Evolutionary conservation across 1,140 invertebrate genomes (phyloP).

Genomic region (Papilio polyxenes): DNA sequence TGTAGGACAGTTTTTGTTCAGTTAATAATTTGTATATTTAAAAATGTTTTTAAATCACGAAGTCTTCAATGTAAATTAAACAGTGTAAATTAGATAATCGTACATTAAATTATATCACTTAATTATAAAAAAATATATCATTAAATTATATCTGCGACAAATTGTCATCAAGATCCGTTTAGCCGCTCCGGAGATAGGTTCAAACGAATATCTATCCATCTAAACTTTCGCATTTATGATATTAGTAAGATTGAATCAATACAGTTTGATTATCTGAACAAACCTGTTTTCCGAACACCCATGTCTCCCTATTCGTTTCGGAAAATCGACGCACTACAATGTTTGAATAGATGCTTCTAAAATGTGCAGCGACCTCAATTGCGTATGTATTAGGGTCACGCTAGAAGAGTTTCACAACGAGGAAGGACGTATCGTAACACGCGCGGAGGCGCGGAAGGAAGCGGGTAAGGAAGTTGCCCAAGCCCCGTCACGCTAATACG

Average conservation of each 20-base stretch:
- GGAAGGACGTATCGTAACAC: constrained; percentile 33
- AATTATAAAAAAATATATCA: too few relatives aligned
- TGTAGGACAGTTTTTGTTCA: not conserved
- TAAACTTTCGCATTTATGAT: too few relatives aligned
- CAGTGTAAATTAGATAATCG: constrained; percentile 1
- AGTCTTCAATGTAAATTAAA: not conserved
- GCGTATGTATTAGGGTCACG: constrained; percentile 18
- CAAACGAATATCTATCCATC: too few relatives aligned
- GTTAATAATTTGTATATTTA: not conserved
- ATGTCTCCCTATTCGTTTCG: too few relatives aligned
- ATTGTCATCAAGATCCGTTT: too few relatives aligned
- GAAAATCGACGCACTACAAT: too few relatives aligned
- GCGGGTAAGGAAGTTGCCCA: constrained; percentile 23
- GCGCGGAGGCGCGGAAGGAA: constrained; percentile 28
- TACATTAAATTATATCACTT: not conserved
- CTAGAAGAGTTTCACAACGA: constrained; percentile 23
- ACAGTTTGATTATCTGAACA: too few relatives aligned
- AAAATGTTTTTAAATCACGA: not conserved
- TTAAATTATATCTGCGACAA: too few relatives aligned
- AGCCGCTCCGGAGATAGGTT: too few relatives aligned
- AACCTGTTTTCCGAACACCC: too few relatives aligned
- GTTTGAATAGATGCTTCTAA: too few relatives aligned
- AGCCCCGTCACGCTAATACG: constrained; percentile 26
- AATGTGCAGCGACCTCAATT: not conserved
- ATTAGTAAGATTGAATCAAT: too few relatives aligned